Percentiles rank a stretch among this genome's conserved stretches.
Conservation (phyloP, 2,797 vertebrate genomes). For the Pseudochirops cupreus region DNA sequence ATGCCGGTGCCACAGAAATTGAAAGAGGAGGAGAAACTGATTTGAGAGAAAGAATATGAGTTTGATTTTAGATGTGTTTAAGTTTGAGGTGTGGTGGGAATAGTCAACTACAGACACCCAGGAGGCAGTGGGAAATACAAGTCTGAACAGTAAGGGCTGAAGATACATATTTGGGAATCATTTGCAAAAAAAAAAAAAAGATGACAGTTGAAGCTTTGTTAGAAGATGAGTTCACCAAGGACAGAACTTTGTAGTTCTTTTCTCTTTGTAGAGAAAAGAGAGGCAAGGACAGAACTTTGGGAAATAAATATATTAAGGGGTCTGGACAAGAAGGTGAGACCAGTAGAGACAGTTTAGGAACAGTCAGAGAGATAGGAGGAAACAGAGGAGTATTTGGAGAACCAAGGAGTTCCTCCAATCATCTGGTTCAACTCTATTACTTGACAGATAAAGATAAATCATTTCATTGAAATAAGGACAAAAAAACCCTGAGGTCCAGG, state of each 20-base stretch:
- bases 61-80: neutral
- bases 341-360: neutral
- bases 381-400: neutral
- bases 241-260: too few relatives aligned
- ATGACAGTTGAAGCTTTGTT: neutral
- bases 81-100: slow-evolving; percentile 6
- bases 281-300: neutral
- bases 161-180: neutral
- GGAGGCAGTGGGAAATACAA: neutral
- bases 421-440: neutral
- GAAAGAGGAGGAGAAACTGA: neutral
- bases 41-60: neutral
- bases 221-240: neutral
- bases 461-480: neutral
- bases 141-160: neutral
- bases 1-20: neutral
- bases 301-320: neutral
- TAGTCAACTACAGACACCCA: neutral
- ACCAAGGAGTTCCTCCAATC: neutral
- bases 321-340: neutral
- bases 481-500: neutral
- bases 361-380: neutral
- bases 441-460: neutral
- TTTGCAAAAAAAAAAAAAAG: neutral
- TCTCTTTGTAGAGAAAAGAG: neutral